Percentiles rank a stretch among this genome's conserved stretches.
Evolutionary conservation across 2,797 vertebrate species (phyloP).

Genomic region (Onychomys arenicola): DNA sequence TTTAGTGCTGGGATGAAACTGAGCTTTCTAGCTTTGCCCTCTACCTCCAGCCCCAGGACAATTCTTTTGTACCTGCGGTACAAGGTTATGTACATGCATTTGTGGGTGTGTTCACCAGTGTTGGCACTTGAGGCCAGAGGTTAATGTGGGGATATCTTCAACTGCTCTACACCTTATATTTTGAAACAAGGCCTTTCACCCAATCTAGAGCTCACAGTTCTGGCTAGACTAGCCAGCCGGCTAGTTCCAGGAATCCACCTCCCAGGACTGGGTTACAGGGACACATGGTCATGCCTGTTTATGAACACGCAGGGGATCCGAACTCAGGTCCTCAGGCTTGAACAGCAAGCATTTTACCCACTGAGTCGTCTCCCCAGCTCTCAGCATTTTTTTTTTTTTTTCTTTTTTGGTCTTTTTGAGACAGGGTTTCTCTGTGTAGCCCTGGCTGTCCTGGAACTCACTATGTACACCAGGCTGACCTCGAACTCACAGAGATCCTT

Average conservation of each 20-base stretch:
- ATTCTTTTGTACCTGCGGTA: neutral
- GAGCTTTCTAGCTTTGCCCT: neutral
- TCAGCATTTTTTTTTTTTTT: neutral
- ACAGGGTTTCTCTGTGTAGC: neutral
- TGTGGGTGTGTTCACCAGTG: neutral
- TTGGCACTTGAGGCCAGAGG: neutral
- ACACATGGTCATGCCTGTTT: no score
- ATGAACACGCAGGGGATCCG: no score
- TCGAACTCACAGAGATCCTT: neutral
- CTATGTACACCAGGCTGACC: neutral
- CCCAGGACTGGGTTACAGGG: neutral
- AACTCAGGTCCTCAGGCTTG: neutral
- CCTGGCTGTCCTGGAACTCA: neutral
- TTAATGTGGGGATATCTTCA: neutral
- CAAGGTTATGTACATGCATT: neutral
- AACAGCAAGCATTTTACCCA: neutral
- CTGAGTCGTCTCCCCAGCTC: neutral
- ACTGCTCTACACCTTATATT: neutral
- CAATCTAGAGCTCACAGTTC: neutral
- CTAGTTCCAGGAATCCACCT: neutral
- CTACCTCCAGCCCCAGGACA: neutral
- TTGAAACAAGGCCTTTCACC: neutral
- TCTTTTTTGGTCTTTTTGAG: neutral
- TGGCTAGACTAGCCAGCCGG: neutral
- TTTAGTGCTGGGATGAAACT: neutral